These are phyloP conservation scores for Alloplasta piceator DNA, from an alignment of 2,888 invertebrate genomes.

Conservation along the genomic window DNA sequence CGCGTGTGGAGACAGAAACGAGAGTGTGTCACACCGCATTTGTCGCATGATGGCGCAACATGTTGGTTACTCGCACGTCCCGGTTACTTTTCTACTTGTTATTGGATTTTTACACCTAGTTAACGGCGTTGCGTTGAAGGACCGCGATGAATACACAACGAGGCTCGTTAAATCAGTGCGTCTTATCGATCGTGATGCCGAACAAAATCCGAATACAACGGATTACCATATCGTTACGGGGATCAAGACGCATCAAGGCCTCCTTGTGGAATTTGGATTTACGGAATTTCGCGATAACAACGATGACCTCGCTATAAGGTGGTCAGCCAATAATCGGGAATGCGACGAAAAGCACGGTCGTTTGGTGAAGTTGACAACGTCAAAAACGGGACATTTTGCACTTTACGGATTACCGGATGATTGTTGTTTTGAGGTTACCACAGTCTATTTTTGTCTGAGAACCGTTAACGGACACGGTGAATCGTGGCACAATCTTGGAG, in stretches of 20 bases:
- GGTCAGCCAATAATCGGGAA: slow-evolving; percentile 71
- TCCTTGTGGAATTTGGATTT: slow-evolving; percentile 72
- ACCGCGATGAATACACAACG: slow-evolving; percentile 47
- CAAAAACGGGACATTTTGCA: slow-evolving; percentile 64
- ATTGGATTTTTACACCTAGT: slow-evolving; percentile 73
- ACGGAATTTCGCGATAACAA: slow-evolving; percentile 65
- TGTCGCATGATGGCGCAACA: slow-evolving; percentile 82
- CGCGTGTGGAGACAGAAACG: slow-evolving; percentile 56
- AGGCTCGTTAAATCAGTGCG: slow-evolving; percentile 67
- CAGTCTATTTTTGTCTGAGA: slow-evolving; percentile 77
- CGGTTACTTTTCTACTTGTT: slow-evolving; percentile 77
- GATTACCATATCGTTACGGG: no score
- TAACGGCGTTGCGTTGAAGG: slow-evolving; percentile 67
- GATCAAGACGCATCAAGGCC: slow-evolving; percentile 21
- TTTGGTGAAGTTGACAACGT: slow-evolving; percentile 67
- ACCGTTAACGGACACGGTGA: slow-evolving; percentile 64
- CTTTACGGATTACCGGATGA: slow-evolving; percentile 70
- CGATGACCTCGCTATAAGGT: slow-evolving; percentile 69
- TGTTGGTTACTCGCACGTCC: slow-evolving; percentile 77
- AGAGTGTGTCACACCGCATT: slow-evolving; percentile 77
- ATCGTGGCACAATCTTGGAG: slow-evolving; percentile 75
- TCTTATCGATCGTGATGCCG: slow-evolving; percentile 48
- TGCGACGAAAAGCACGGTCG: slow-evolving; percentile 65
- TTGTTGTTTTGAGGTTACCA: slow-evolving; percentile 74
- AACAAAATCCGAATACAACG: slow-evolving; percentile 14